Conservation (phyloP, 2,113 vertebrate species). For the Ophthalmolycus amberensis region DNA sequence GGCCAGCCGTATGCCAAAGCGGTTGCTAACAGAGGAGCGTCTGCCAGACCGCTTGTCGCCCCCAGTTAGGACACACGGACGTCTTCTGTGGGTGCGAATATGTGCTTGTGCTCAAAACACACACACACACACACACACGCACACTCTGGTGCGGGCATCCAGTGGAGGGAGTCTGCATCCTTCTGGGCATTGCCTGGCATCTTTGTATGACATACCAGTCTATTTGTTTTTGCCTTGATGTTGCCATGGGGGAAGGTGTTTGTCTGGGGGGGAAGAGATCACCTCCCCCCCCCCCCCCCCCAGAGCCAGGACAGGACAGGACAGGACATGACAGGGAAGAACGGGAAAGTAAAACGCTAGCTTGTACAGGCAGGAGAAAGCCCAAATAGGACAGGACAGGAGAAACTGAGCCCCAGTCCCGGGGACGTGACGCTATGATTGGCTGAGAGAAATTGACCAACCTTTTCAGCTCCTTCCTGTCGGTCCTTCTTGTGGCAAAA, state of each 20-base stretch:
- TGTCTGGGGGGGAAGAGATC: constrained; percentile 4
- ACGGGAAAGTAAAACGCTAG: constrained; percentile 12
- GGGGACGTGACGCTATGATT: constrained; percentile 1
- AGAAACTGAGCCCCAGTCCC: background rate
- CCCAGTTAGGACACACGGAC: constrained; percentile 37
- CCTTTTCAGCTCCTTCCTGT: constrained; percentile 10
- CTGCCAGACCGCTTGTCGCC: constrained; percentile 59
- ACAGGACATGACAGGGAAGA: background rate
- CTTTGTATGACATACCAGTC: constrained; percentile 16
- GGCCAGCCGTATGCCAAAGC: constrained; percentile 9
- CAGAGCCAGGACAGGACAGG: constrained; percentile 1
- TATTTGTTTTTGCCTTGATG: constrained; percentile 39
- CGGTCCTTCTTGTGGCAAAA: constrained; percentile 3
- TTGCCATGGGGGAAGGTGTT: constrained; percentile 22
- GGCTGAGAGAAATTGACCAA: constrained; percentile 14
- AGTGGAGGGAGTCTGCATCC: constrained; percentile 30
- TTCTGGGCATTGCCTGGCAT: constrained; percentile 46
- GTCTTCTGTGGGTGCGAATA: constrained; percentile 39
- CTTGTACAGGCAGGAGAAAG: constrained; percentile 6
- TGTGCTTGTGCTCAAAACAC: constrained; percentile 17
- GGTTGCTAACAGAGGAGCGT: constrained; percentile 18
- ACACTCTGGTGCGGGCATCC: constrained; percentile 17
- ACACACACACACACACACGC: background rate
- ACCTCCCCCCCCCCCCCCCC: constrained; percentile 25
- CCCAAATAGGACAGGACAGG: constrained; percentile 14